These are phyloP conservation scores for Cephus pygmeus DNA, from an alignment of 2,888 invertebrate genomes.

Conservation along the genomic window DNA sequence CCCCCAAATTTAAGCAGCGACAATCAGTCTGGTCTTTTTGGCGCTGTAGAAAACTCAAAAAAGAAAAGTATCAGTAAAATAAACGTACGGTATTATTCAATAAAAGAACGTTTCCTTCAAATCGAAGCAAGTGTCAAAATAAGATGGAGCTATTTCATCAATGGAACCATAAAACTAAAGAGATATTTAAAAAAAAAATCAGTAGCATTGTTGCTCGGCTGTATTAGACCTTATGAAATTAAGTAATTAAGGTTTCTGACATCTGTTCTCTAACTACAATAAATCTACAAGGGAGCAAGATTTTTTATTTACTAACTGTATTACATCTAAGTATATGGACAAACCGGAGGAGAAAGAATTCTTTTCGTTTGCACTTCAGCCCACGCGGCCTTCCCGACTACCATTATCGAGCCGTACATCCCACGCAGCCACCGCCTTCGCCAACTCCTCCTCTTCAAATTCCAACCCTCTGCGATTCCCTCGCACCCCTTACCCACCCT, in stretches of 20 bases:
- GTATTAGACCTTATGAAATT: not conserved
- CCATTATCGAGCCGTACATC: conserved; percentile 54
- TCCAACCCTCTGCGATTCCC: conserved; percentile 15
- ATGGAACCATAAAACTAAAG: not conserved
- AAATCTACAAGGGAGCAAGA: not conserved
- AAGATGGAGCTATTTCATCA: not conserved
- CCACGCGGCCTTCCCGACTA: conserved; percentile 10
- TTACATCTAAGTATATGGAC: not conserved
- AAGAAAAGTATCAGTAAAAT: not conserved
- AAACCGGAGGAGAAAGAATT: not conserved
- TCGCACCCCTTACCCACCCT: conserved; percentile 2
- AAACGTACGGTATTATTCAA: not conserved
- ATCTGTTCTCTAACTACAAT: not conserved
- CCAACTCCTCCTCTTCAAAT: conserved; percentile 23
- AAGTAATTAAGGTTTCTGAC: not conserved
- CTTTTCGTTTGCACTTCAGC: not conserved
- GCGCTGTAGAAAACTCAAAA: not conserved
- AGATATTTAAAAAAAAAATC: not conserved
- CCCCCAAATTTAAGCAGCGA: not conserved
- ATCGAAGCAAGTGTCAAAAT: not conserved
- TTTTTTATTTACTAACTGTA: not conserved
- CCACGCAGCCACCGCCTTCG: conserved; percentile 50
- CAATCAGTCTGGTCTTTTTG: not conserved
- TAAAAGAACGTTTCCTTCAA: not conserved
- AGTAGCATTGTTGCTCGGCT: not conserved